Conservation (phyloP, 1,140 invertebrate genomes). For the Drosophila ironensis region DNA sequence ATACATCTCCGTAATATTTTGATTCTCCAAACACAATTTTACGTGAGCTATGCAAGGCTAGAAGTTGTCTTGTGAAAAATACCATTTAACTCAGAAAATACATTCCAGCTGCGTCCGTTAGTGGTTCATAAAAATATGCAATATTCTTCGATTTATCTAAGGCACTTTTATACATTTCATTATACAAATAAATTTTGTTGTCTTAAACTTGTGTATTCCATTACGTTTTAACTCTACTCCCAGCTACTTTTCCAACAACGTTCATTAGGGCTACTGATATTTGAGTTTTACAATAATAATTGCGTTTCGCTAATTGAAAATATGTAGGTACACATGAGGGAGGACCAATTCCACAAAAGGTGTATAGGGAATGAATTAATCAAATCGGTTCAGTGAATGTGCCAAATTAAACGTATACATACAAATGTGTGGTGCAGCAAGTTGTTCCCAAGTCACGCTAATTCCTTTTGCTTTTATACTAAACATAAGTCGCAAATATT, state of each 20-base stretch:
- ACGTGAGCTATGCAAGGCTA: slow-evolving; percentile 34
- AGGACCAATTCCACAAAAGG: slow-evolving; percentile 13
- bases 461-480: not conserved
- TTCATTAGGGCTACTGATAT: slow-evolving; percentile 39
- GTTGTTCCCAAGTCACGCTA: slow-evolving; percentile 70
- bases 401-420: slow-evolving; percentile 13
- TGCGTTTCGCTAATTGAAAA: slow-evolving; percentile 19
- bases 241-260: slow-evolving; percentile 45
- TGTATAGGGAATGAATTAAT: slow-evolving; percentile 51
- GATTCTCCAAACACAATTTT: slow-evolving; percentile 58
- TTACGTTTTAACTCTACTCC: slow-evolving; percentile 22
- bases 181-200: slow-evolving; percentile 37
- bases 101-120: slow-evolving; percentile 5
- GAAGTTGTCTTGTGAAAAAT: not conserved
- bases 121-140: slow-evolving; percentile 24
- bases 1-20: slow-evolving; percentile 4
- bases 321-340: slow-evolving; percentile 19
- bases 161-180: slow-evolving; percentile 72
- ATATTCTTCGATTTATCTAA: slow-evolving; percentile 58
- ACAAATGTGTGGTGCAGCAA: slow-evolving; percentile 60
- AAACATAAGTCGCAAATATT: slow-evolving; percentile 8
- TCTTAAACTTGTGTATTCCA: slow-evolving; percentile 30
- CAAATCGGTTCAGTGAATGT: slow-evolving; percentile 11
- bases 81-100: slow-evolving; percentile 20
- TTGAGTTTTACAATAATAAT: slow-evolving; percentile 40